Base-by-base conservation (phyloP, 2,113 vertebrate genomes). In the Melanostigma gelatinosum region DNA sequence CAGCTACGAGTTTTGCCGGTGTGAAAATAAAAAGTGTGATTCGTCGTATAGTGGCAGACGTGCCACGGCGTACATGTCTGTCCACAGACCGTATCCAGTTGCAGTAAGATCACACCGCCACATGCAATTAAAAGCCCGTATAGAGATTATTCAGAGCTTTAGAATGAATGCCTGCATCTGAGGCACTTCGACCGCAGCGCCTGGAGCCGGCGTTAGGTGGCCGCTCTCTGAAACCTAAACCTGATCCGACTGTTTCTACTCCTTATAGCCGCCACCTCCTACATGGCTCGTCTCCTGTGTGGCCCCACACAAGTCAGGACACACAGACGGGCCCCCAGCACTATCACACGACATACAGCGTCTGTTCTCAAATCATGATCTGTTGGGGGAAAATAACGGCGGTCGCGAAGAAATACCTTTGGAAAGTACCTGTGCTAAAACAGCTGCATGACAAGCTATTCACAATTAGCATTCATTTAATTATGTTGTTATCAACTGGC, bases 41-140 rank as follows among this genome's bases (percentile, higher is more conserved):
- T 22, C 67, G 73, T 71, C 79, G 38, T 20, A 74, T 16, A 82
- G n/a, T 78, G 40, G 66, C 46, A 83, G 80, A 46, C 81, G 67
- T 83, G 55, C 67, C 83, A 55, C 61, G 42, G 76, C 27, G 40
- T 48, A 70, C 75, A 57, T 24, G 71, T 88, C 83, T 82, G 77
- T 87, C 82, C 79, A 75, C 78, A 80, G 42, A 72, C 27, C 44
- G 87, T 82, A 77, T 84, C 63, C 38, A 52, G 66, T 82, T 87
- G 76, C 85, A 63, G 85, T 90, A 89, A 90, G 79, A 90, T 88
- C 88, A 86, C 86, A 87, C 83, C 75, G 18, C 54, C 74, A 79
- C 48, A 83, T 87, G 90, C 74, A 83, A 85, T 84, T 74, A 84
- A 24, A 88, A 85, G 44, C 68, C 82, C 48, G 24, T 80, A 38